Percentiles rank a stretch among this genome's conserved stretches.
Evolutionary conservation across 2,113 vertebrate species (phyloP).

Genomic region (Bagarius yarrelli): DNA sequence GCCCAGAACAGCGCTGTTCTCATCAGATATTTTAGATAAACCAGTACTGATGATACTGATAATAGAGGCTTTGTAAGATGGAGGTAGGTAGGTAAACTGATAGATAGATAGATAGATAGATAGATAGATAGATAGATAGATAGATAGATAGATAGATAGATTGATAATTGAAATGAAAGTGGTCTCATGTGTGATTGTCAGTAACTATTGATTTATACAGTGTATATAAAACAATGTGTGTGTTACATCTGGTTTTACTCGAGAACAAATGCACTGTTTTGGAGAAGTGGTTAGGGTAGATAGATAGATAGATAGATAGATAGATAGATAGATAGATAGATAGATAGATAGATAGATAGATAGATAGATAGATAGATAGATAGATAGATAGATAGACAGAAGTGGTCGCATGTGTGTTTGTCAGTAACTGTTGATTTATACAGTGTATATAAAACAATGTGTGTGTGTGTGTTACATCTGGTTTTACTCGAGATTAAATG

Average conservation of each 20-base stretch:
- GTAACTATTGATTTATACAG: too few species aligned
- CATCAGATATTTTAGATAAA: too few species aligned
- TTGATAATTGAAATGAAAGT: too few species aligned
- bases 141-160: not conserved
- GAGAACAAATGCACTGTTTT: not conserved
- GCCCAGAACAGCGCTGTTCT: too few species aligned
- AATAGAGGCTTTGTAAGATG: too few species aligned
- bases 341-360: not conserved
- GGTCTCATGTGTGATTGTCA: too few species aligned
- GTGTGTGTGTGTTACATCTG: not conserved
- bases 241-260: too few species aligned
- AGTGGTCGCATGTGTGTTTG: not conserved
- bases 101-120: not conserved
- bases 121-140: not conserved
- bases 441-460: not conserved
- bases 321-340: not conserved
- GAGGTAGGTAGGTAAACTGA: too few species aligned
- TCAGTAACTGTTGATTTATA: not conserved
- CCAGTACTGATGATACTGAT: too few species aligned
- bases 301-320: not conserved
- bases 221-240: too few species aligned
- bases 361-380: not conserved
- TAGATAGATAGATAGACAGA: too few species aligned
- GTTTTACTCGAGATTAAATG: constrained; percentile 2
- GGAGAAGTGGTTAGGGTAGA: not conserved